phyloP scores from a whole-genome alignment of 2,888 invertebrate species.

The Odontocolon sp. region DNA sequence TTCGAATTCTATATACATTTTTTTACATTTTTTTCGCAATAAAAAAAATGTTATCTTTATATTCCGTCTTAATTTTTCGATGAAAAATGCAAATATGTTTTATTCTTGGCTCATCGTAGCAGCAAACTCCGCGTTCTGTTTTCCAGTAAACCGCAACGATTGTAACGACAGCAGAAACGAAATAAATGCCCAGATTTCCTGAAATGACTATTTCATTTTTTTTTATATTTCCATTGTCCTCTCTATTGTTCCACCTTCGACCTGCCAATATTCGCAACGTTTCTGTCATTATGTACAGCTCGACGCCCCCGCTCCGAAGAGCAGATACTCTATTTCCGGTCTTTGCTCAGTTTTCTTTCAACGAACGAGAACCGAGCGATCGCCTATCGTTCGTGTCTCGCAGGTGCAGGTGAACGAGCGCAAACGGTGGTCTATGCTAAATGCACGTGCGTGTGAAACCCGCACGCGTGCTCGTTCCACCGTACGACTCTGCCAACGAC shows the following conservation, averaged over 20 bases:
- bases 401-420: constrained; percentile 65
- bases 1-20: too few species aligned
- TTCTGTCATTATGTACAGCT: constrained; percentile 59
- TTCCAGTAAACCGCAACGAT: too few species aligned
- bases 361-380: constrained; percentile 59
- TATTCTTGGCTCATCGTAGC: too few species aligned
- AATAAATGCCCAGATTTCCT: constrained; percentile 34
- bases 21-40: too few species aligned
- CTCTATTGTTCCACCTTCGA: constrained; percentile 65
- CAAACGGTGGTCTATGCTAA: constrained; percentile 25
- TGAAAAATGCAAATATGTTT: too few species aligned
- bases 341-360: constrained; percentile 33
- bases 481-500: not conserved
- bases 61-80: too few species aligned
- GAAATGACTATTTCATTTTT: constrained; percentile 57
- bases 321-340: constrained; percentile 63
- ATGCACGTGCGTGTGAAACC: constrained; percentile 53
- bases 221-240: constrained; percentile 62
- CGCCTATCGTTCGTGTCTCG: constrained; percentile 66
- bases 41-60: too few species aligned
- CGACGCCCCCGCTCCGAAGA: constrained; percentile 59
- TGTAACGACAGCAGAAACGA: not conserved
- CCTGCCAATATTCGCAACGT: constrained; percentile 63
- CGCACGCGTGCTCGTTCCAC: constrained; percentile 29
- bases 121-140: too few species aligned